Evolutionary conservation across 2,797 vertebrate species (phyloP), one percentile per base, ranked within the genome.

Genomic region (Chelidonichthys spinosus): DNA sequence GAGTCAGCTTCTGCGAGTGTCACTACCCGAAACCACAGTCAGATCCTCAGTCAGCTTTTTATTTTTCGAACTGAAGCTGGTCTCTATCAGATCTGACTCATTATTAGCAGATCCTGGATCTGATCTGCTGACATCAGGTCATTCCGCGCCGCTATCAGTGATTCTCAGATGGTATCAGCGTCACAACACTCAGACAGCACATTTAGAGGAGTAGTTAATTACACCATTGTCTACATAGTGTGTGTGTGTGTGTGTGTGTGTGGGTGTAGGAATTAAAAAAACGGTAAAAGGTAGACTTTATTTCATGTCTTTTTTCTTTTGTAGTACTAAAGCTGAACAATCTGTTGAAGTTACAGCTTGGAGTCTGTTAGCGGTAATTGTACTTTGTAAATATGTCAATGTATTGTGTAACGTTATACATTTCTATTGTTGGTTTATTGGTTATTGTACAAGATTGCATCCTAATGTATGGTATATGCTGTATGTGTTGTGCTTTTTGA

Each of bases 101-200:
- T 85, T 91, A 87, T 87, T 90, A 94, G 84, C 90, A 79, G 88
- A 87, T 93, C 81, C 83, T 18, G 62, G 67, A 78, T 90, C 78
- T 77, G 84, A 85, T 89, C 67, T 95, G 94, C 94, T 95, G 94
- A 94, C 91, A 84, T 64, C 72, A 87, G 85, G 70, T 70, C 63
- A 69, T 92, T 94, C 85, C 85, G 85, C 81, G 14, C 76, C 72
- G 64, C 79, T 92, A 82, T 89, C 89, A 87, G 79, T 63, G 70
- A 76, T 82, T 82, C 77, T 82, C 52, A 87, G 87, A 91, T 89
- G 74, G 63, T 87, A 90, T 92, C 86, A 49, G 46, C 49, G 39
- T 56, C 13, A 63, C 70, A 86, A 69, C 2, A 82, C 84, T 71
- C 80, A 89, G 74, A 66, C 88, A 89, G 84, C 89, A 90, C 69